Base-by-base conservation (phyloP, 2,113 vertebrate genomes). In the Eudyptes chrysolophus region DNA sequence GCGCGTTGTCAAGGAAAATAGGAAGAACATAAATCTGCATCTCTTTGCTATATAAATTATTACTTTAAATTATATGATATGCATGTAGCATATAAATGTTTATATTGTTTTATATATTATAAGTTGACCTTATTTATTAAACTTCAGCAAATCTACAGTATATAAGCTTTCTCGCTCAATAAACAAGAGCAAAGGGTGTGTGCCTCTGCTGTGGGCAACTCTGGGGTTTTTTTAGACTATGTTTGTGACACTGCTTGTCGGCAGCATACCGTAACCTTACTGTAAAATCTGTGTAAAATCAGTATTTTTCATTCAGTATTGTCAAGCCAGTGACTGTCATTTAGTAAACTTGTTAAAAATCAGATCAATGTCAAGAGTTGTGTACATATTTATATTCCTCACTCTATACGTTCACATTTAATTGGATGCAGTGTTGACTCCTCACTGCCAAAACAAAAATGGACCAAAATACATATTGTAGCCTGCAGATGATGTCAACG, bases 51-150 rank as follows among this genome's bases (percentile, higher is more conserved):
- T 99, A 99, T 99, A 99, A 99, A 99, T 99, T 99, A 99, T 99
- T 99, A 99, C 97, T 99, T 99, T 99, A 99, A 99, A 99, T 99
- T 99, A 99, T 99, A 99, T 98, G 98, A 99, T 99, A 99, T 99
- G 99, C 99, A 99, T 99, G 99, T 99, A 99, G 99, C 99, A 99
- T 98, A 99, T 99, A 99, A 99, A 99, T 99, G 99, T 99, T 98
- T 99, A 99, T 99, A 99, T 98, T 98, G 98, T 99, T 99, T 98
- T 98, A 98, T 98, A 99, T 99, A 99, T 99, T 98, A 98, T 99
- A 99, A 99, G 98, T 99, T 99, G 99, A 98, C 97, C 97, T 99
- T 99, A 99, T 99, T 99, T 99, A 99, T 99, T 99, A 98, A 99
- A 98, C 86, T 98, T 98, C 98, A 97, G 98, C 98, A 94, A 98